These are phyloP conservation scores for Sebastes baramenuke DNA, from an alignment of 2,797 vertebrate species.

Conservation along the genomic window DNA sequence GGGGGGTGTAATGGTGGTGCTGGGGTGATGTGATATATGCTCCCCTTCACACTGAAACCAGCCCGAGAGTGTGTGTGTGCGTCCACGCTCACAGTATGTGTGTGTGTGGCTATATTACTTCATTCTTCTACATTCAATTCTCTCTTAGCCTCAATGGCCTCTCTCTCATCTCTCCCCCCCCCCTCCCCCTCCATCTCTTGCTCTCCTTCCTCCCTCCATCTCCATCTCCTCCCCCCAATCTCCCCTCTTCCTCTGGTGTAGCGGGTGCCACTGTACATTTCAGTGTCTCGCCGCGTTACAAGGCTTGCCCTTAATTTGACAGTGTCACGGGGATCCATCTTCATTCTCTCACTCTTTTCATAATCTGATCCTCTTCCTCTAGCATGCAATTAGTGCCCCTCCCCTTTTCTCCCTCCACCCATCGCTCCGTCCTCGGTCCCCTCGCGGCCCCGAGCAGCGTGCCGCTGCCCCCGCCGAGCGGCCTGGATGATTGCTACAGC, in stretches of 20 bases:
- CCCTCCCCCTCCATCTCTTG: constrained; percentile 22
- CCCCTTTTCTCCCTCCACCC: constrained; percentile 69
- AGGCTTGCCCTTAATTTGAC: constrained; percentile 95
- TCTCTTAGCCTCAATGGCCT: constrained; percentile 78
- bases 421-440: constrained; percentile 54
- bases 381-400: constrained; percentile 99
- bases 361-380: constrained; percentile 98
- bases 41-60: constrained; percentile 58
- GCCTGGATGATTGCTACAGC: constrained; percentile 93
- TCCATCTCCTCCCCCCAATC: constrained; percentile 57
- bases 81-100: background rate
- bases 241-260: constrained; percentile 60
- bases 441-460: constrained; percentile 53
- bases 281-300: constrained; percentile 82
- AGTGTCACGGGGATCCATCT: constrained; percentile 97
- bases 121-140: constrained; percentile 80
- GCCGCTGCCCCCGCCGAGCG: constrained; percentile 66
- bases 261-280: constrained; percentile 86
- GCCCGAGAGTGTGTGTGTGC: constrained; percentile 26
- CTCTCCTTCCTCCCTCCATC: constrained; percentile 45
- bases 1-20: constrained; percentile 27
- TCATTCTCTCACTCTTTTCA: constrained; percentile 99
- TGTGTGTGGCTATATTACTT: constrained; percentile 65
- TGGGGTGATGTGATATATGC: constrained; percentile 74
- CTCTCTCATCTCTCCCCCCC: constrained; percentile 62